Base-by-base conservation (phyloP, 2,113 vertebrate genomes). In the Ivindomyrus marchei region DNA sequence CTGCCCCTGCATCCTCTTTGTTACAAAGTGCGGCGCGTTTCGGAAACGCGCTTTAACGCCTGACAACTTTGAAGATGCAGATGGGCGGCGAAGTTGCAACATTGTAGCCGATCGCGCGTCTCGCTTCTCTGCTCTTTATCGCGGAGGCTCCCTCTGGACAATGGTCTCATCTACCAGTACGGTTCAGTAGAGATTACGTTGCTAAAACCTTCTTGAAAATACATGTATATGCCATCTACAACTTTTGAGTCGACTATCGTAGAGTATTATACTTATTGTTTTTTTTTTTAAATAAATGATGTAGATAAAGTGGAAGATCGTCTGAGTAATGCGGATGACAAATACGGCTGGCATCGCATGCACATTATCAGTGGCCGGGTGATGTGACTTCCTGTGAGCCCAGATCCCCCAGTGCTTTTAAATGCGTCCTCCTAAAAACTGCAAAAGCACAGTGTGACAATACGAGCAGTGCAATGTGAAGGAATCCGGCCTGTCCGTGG, bases 401-500 rank as follows among this genome's bases (percentile, higher is more conserved):
- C 46, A 15, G 13, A 31, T 17, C 24, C 49, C 49, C 45, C 83
- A 3, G 21, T 19, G 36, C 24, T 87, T 53, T 87, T 31, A 31
- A 53, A n/a, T 36, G 49, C n/a, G 11, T 36, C 19, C 27, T 27
- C 4, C 49, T 53, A 52, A 47, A 87, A 52, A 87, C 0, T 42
- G 74, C n/a, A 58, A 56, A 88, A 56, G 36, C 56, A 46, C 39
- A 42, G 31, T 45, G 24, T 62, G 85, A 53, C 85, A 47, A n/a
- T 85, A 17, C n/a, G 47, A 53, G 49, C 21, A 11, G 50, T 31
- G 86, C 31, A 9, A 42, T 58, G 86, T 42, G 86, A 7, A 39
- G 86, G 86, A 88, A 88, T 88, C 86, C 31, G 53, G 87, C 87
- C 53, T 88, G 27, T 56, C n/a, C 42, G 39, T 46, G 87, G 11